A percentile compares a stretch with the other conserved stretches of the same genome.
Evolutionary conservation across 2,888 invertebrate genomes (phyloP).

Genomic region (Trissolcus japonicus): DNA sequence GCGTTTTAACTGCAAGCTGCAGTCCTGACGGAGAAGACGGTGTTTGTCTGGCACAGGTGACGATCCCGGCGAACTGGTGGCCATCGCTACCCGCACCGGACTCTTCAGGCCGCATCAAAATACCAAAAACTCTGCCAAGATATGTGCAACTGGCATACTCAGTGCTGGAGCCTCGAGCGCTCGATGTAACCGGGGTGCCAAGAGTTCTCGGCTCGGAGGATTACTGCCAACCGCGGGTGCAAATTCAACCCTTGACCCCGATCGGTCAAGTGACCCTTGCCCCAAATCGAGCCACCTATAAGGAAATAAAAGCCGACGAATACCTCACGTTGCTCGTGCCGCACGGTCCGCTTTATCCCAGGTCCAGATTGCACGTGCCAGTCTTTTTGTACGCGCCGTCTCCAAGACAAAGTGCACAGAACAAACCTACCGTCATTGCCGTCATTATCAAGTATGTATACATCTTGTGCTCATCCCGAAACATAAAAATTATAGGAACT

Average conservation of each 20-base stretch:
- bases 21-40: constrained; percentile 95
- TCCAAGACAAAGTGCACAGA: constrained; percentile 62
- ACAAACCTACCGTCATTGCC: constrained; percentile 79
- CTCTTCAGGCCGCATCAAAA: constrained; percentile 75
- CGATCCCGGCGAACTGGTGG: constrained; percentile 96
- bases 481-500: no score
- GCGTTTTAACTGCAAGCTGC: constrained; percentile 87
- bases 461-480: no score
- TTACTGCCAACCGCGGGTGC: constrained; percentile 85
- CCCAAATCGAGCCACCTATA: constrained; percentile 87
- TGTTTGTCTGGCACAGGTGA: constrained; percentile 90
- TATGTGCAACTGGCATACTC: constrained; percentile 90
- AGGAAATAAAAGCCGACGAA: constrained; percentile 89
- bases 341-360: constrained; percentile 91
- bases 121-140: constrained; percentile 82
- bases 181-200: constrained; percentile 55
- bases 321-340: constrained; percentile 91
- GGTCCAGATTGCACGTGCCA: constrained; percentile 92
- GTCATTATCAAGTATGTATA: constrained; percentile 87
- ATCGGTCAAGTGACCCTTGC: constrained; percentile 83
- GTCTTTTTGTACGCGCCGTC: constrained; percentile 85
- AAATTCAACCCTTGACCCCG: constrained; percentile 80
- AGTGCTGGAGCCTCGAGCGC: constrained; percentile 86
- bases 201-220: constrained; percentile 56
- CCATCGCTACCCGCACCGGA: constrained; percentile 83